A percentile compares a stretch with the other conserved stretches of the same genome.
phyloP scores from a whole-genome alignment of 2,113 vertebrate genomes.

The Rattus rattus region DNA sequence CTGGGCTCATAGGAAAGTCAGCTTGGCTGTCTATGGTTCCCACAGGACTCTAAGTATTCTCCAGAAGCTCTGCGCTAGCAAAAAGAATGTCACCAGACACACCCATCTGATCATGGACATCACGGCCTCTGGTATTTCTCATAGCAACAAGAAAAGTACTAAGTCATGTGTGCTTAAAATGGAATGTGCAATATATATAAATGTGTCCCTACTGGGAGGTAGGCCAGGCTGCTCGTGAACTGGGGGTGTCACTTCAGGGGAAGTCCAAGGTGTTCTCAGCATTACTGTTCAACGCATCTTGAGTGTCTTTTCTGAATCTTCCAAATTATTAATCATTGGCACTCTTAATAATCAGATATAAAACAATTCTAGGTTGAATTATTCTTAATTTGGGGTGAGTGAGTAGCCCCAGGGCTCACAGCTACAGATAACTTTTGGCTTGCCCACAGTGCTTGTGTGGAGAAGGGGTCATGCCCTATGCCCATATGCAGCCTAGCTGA shows the following conservation, averaged over 20 bases:
- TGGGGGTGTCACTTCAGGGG: fast-evolving
- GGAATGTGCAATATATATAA: too few species aligned
- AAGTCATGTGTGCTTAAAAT: background rate
- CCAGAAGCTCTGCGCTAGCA: background rate
- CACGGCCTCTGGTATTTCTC: background rate
- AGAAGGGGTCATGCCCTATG: background rate
- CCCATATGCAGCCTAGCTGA: background rate
- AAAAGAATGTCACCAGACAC: background rate
- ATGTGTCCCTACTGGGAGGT: background rate
- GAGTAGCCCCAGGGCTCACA: background rate
- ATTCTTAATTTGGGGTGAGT: background rate
- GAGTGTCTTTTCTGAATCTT: background rate
- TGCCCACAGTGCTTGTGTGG: background rate
- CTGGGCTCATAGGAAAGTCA: background rate
- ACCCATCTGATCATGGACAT: background rate
- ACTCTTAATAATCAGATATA: background rate
- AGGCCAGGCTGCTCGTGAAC: fast-evolving
- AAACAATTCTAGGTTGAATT: background rate
- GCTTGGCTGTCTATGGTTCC: background rate
- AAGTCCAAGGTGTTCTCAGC: background rate
- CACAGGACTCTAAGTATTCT: background rate
- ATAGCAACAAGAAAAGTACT: background rate
- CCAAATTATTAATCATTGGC: background rate
- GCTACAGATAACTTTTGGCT: background rate
- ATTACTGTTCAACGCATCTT: fast-evolving